phyloP scores from a whole-genome alignment of 2,888 invertebrate genomes.

The Limnephilus rhombicus region DNA sequence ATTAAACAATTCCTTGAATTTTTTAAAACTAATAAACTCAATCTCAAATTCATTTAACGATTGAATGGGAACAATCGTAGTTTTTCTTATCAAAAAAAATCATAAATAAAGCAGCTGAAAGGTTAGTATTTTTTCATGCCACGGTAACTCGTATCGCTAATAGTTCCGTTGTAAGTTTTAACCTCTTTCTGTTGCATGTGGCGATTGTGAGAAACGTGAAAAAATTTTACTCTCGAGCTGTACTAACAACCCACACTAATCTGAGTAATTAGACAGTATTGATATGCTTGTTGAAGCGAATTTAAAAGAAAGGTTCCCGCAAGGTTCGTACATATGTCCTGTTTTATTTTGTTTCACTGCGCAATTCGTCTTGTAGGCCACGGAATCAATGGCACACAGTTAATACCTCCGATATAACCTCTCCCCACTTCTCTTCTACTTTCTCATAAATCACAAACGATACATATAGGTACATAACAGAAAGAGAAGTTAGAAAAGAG shows the following conservation, averaged over 20 bases:
- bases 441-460: no score
- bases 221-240: not conserved
- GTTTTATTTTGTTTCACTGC: not conserved
- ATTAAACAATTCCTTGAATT: not conserved
- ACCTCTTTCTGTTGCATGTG: not conserved
- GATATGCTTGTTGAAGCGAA: not conserved
- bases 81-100: not conserved
- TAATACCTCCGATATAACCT: not conserved
- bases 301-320: not conserved
- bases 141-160: not conserved
- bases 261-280: not conserved
- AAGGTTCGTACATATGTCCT: not conserved
- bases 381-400: not conserved
- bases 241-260: not conserved
- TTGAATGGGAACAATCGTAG: not conserved
- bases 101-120: not conserved
- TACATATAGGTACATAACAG: no score
- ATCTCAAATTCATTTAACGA: not conserved
- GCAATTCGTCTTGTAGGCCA: not conserved
- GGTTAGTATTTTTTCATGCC: not conserved
- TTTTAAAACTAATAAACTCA: not conserved
- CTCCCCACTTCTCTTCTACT: not conserved
- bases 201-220: not conserved
- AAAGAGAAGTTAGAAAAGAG: no score
- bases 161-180: not conserved